Conservation (phyloP, 2,888 invertebrate genomes). For the Artemia sinica region DNA sequence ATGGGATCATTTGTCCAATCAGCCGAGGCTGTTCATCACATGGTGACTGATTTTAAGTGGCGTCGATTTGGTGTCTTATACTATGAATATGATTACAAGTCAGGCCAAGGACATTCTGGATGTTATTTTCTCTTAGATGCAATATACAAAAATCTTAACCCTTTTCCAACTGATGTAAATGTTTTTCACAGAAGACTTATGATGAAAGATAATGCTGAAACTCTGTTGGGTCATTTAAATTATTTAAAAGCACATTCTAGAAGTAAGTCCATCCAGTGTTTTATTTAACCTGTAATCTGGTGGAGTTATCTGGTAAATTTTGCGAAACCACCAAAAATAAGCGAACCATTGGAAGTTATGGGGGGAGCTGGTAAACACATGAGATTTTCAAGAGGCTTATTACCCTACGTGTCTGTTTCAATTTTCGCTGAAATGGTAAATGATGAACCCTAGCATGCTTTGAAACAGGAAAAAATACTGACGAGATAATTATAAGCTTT, state of each 20-base stretch:
- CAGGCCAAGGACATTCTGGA: slow-evolving; percentile 46
- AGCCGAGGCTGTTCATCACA: slow-evolving; percentile 1
- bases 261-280: slow-evolving; percentile 38
- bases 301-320: too few relatives aligned
- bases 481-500: too few relatives aligned
- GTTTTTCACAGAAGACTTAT: slow-evolving; percentile 8
- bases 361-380: too few relatives aligned
- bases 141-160: slow-evolving; percentile 41
- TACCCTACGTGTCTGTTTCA: too few relatives aligned
- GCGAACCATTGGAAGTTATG: too few relatives aligned
- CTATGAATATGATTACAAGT: not conserved
- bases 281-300: too few relatives aligned
- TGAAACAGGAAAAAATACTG: too few relatives aligned
- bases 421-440: too few relatives aligned
- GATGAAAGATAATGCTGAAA: not conserved
- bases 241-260: slow-evolving; percentile 45
- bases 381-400: too few relatives aligned
- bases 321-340: too few relatives aligned
- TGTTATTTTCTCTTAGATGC: slow-evolving; percentile 58
- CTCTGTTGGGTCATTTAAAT: slow-evolving; percentile 32
- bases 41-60: slow-evolving; percentile 8
- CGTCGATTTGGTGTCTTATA: not conserved
- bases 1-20: slow-evolving; percentile 45
- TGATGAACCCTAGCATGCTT: too few relatives aligned
- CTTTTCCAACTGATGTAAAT: not conserved